These are phyloP conservation scores for Chloroceryle amazona DNA, from an alignment of 2,797 vertebrate genomes.

Conservation along the genomic window DNA sequence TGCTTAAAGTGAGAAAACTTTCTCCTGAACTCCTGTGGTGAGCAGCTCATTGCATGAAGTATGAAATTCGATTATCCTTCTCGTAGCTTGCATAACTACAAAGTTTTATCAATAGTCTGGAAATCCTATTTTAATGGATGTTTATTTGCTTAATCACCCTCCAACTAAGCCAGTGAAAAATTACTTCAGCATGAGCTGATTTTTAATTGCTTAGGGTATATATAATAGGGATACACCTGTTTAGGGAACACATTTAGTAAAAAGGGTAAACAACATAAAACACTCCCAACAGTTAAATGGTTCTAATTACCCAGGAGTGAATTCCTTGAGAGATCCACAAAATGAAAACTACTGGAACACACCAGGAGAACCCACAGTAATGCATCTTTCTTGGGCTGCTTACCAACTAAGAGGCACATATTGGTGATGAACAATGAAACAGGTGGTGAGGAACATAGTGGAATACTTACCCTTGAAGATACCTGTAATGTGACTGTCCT, in stretches of 20 bases:
- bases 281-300: neutral
- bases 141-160: neutral
- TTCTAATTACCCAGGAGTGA: neutral
- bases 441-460: accelerated
- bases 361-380: accelerated
- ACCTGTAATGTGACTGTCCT: accelerated
- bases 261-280: neutral
- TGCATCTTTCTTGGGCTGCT: neutral
- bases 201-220: neutral
- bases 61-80: neutral
- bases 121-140: neutral
- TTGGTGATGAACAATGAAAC: neutral
- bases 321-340: neutral
- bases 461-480: neutral
- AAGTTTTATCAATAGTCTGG: neutral
- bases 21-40: neutral
- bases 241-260: neutral
- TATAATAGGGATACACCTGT: neutral
- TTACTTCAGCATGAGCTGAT: neutral
- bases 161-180: neutral
- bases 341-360: neutral
- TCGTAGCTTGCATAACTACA: neutral
- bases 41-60: neutral
- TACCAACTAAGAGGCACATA: neutral
- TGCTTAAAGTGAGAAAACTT: neutral